Conservation (phyloP, 1,140 invertebrate genomes). For the Zophobas morio region DNA sequence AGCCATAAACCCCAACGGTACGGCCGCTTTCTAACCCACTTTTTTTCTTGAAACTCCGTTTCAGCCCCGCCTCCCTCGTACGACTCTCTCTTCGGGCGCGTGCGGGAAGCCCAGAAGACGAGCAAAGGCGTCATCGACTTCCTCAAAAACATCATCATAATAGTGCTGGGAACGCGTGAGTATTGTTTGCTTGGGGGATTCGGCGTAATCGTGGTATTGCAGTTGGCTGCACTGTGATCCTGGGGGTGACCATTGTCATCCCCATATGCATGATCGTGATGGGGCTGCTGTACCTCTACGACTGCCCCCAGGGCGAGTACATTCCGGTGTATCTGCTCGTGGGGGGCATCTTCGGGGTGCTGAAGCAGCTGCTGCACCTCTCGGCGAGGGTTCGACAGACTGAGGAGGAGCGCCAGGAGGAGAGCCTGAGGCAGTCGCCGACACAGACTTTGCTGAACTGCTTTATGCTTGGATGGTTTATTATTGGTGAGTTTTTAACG, state of each 20-base stretch:
- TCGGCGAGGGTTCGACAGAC: slow-evolving; percentile 69
- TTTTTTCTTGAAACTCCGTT: slow-evolving; percentile 39
- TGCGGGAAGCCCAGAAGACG: slow-evolving; percentile 74
- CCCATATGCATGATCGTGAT: slow-evolving; percentile 79
- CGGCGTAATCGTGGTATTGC: slow-evolving; percentile 61
- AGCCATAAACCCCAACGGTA: slow-evolving; percentile 74
- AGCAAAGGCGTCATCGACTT: slow-evolving; percentile 76
- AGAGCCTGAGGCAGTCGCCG: slow-evolving; percentile 72
- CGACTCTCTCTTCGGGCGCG: slow-evolving; percentile 77
- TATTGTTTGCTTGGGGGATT: slow-evolving; percentile 46
- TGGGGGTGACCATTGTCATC: slow-evolving; percentile 75
- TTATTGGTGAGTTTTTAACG: slow-evolving; percentile 70
- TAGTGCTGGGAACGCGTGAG: slow-evolving; percentile 77
- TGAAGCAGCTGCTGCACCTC: slow-evolving; percentile 76
- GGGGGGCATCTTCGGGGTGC: slow-evolving; percentile 75
- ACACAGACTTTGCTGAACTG: slow-evolving; percentile 75
- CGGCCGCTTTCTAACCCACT: slow-evolving; percentile 21
- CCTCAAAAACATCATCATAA: slow-evolving; percentile 74
- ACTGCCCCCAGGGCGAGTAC: slow-evolving; percentile 78
- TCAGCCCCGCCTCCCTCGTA: slow-evolving; percentile 79
- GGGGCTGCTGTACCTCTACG: slow-evolving; percentile 75
- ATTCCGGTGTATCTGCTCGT: slow-evolving; percentile 81
- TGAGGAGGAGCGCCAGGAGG: slow-evolving; percentile 71
- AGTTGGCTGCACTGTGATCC: slow-evolving; percentile 77
- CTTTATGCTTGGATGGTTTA: slow-evolving; percentile 79